Evolutionary conservation across 2,113 vertebrate genomes (phyloP).

Genomic region (Plestiodon gilberti): DNA sequence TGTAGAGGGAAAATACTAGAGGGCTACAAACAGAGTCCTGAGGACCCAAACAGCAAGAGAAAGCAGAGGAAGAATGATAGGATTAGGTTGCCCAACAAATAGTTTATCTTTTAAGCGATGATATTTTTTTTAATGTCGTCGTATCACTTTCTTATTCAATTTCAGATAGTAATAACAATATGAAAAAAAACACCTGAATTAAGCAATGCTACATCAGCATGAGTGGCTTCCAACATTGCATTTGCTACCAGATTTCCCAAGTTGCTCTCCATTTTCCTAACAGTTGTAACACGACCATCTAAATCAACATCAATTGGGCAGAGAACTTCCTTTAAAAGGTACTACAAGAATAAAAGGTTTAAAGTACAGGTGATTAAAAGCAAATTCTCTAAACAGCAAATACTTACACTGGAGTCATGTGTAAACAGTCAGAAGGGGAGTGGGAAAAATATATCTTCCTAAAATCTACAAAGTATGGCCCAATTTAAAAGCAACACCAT

Average conservation of each 20-base stretch:
- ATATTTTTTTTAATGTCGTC: background rate
- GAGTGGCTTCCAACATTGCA: constrained; percentile 52
- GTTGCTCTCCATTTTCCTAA: constrained; percentile 49
- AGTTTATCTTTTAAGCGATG: background rate
- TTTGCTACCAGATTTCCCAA: constrained; percentile 51
- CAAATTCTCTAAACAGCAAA: background rate
- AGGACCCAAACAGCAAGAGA: too few relatives aligned
- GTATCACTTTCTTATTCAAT: background rate
- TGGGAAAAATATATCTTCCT: background rate
- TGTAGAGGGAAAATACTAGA: too few relatives aligned
- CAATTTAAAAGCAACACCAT: background rate
- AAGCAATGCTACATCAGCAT: constrained; percentile 49
- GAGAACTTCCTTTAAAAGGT: constrained; percentile 54
- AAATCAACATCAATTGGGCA: constrained; percentile 50
- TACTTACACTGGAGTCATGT: background rate
- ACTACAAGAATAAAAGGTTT: constrained; percentile 19
- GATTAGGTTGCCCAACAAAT: background rate
- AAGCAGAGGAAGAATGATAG: too few relatives aligned
- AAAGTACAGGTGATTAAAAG: background rate
- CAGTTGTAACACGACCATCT: constrained; percentile 41
- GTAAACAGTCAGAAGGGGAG: background rate
- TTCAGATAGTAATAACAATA: background rate
- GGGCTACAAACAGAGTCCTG: too few relatives aligned
- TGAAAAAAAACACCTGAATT: constrained; percentile 53
- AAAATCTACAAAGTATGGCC: background rate